phyloP scores from a whole-genome alignment of 2,888 invertebrate species.

The Pimpla rufipes region DNA sequence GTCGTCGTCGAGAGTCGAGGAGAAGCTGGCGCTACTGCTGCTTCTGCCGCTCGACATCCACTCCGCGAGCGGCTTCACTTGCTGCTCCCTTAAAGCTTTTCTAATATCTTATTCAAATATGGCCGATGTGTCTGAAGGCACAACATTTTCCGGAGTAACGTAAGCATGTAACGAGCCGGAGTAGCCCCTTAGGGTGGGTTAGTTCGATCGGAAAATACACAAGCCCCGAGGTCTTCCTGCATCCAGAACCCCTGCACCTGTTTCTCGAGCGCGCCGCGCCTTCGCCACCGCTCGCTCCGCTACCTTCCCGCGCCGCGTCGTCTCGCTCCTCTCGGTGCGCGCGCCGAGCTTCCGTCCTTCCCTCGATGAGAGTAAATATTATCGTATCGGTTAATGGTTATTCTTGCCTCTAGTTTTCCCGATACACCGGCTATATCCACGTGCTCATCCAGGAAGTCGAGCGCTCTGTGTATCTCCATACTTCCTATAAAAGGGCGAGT shows the following conservation, averaged over 20 bases:
- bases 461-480: neutral
- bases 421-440: constrained; percentile 41
- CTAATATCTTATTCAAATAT: constrained; percentile 71
- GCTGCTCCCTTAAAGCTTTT: constrained; percentile 57
- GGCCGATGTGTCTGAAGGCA: constrained; percentile 61
- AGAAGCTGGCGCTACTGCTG: neutral
- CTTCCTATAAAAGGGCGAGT: neutral
- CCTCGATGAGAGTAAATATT: constrained; percentile 69
- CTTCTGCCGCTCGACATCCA: neutral
- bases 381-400: constrained; percentile 69
- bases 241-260: constrained; percentile 62
- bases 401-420: constrained; percentile 67
- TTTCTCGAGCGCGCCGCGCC: constrained; percentile 40
- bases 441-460: constrained; percentile 41
- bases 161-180: constrained; percentile 60
- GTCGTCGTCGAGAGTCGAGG: constrained; percentile 44
- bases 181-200: constrained; percentile 56
- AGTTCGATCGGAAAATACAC: constrained; percentile 68
- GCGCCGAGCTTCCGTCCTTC: neutral
- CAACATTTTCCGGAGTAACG: constrained; percentile 66
- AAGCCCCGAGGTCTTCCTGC: constrained; percentile 57
- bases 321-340: no score
- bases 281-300: neutral
- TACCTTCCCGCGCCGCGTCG: no score
- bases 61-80: constrained; percentile 41